A percentile compares a stretch with the other conserved stretches of the same genome.
Evolutionary conservation across 1,140 invertebrate species (phyloP).

Genomic region (Pseudomyrmex concolor): DNA sequence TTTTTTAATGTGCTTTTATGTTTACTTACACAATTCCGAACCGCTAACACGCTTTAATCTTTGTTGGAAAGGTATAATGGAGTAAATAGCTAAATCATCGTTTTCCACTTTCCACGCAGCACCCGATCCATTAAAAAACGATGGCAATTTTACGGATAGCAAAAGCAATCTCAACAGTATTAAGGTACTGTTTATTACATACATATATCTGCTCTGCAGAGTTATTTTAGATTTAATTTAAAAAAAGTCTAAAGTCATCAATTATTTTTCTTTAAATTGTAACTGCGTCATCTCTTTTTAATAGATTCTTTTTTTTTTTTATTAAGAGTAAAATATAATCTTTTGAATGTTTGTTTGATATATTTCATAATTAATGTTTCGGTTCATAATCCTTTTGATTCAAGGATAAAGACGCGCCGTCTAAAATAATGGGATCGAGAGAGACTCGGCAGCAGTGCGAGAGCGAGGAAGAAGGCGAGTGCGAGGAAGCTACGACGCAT

Average conservation of each 20-base stretch:
- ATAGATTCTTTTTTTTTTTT: constrained; percentile 25
- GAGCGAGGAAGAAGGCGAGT: constrained; percentile 87
- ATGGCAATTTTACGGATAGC: constrained; percentile 72
- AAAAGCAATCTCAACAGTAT: constrained; percentile 74
- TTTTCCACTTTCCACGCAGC: constrained; percentile 77
- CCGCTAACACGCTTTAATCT: constrained; percentile 68
- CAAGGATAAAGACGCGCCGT: constrained; percentile 75
- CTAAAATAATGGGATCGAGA: constrained; percentile 72
- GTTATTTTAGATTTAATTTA: neutral
- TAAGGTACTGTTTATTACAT: constrained; percentile 62
- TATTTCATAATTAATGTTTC: constrained; percentile 13
- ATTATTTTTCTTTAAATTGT: constrained; percentile 20
- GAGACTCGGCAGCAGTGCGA: constrained; percentile 80
- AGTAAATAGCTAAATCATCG: constrained; percentile 71
- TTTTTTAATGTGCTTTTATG: constrained; percentile 44
- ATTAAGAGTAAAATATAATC: neutral
- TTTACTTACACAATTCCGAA: constrained; percentile 49
- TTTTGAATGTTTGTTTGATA: neutral
- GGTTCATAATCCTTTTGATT: constrained; percentile 64
- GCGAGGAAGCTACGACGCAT: constrained; percentile 85
- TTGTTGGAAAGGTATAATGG: constrained; percentile 72
- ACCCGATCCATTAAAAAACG: constrained; percentile 69
- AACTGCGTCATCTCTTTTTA: neutral
- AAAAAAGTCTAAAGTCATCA: neutral
- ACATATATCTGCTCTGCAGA: neutral